Conservation (phyloP, 2,797 vertebrate species). For the Novumbra hubbsi region DNA sequence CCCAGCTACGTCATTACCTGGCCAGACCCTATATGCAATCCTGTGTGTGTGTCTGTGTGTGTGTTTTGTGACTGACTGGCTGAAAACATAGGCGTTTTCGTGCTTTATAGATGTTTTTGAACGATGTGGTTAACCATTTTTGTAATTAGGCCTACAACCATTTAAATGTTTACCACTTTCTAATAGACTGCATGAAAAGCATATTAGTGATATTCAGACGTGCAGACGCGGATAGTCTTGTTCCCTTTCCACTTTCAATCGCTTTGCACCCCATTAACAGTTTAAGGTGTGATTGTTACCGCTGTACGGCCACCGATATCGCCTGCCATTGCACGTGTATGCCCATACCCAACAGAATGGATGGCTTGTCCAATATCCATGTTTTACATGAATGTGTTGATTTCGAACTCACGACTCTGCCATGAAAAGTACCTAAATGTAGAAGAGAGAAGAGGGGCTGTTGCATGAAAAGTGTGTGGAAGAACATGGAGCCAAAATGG, state of each 20-base stretch:
- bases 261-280: constrained; percentile 82
- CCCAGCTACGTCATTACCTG: constrained; percentile 77
- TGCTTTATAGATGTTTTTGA: constrained; percentile 12
- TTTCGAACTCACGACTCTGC: constrained; percentile 19
- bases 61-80: background rate
- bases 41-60: background rate
- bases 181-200: constrained; percentile 5
- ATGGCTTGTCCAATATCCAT: constrained; percentile 31
- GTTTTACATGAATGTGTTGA: background rate
- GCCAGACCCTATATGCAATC: constrained; percentile 54
- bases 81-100: background rate
- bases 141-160: constrained; percentile 22
- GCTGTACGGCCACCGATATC: constrained; percentile 68
- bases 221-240: constrained; percentile 29
- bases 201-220: constrained; percentile 35
- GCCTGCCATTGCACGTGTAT: constrained; percentile 64
- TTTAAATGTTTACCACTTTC: constrained; percentile 8
- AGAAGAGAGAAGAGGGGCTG: background rate
- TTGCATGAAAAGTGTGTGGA: background rate
- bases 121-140: constrained; percentile 20
- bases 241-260: constrained; percentile 42
- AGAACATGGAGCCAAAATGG: background rate
- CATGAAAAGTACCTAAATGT: constrained; percentile 2
- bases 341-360: constrained; percentile 23
- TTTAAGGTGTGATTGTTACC: constrained; percentile 85